Evolutionary conservation across 2,113 vertebrate genomes (phyloP), one percentile per base, ranked within the genome.

Genomic region (Chaetodon trifascialis): DNA sequence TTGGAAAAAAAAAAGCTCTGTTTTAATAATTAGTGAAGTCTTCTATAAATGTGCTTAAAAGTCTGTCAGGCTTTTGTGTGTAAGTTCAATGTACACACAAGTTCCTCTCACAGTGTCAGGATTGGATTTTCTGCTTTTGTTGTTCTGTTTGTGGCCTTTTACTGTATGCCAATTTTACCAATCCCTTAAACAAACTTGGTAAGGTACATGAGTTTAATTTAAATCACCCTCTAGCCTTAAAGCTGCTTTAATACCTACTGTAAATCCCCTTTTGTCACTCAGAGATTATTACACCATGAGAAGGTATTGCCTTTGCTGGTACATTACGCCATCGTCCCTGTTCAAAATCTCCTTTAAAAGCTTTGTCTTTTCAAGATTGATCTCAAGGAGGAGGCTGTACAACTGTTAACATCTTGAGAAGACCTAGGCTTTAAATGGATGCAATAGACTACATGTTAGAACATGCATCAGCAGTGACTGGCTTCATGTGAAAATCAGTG

Each of bases 401-500:
- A 70, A 23, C 15, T 74, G 4, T 9, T 38, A 54, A 63, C 23
- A 44, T 77, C 17, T 19, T 34, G 14, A 16, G 4, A 30, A 59
- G 63, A 1, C 30, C 47, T 36, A 51, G 36, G 49, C 47, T 49
- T 60, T 49, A 23, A 44, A 82, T 38, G 69, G 51, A 69, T 11
- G 44, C 55, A 63, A 17, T 44, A 52, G 56, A 51, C 30, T 23
- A 25, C 46, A 12, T 46, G 49, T 36, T n/a, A 30, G 34, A 73
- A 60, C 59, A 7, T 51, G 63, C 56, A 19, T 64, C 52, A 30
- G 42, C 68, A 58, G 36, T 73, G 30, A 46, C 11, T 71, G 25
- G 79, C 71, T 58, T 66, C 73, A 64, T 51, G 17, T 52, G 60
- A 60, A 66, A 68, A 81, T 85, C 62, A 34, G 62, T 79, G 80